Percentiles rank a stretch among this genome's conserved stretches.
These are phyloP conservation scores for Bicyclus anynana DNA, from an alignment of 1,140 invertebrate species.

Conservation along the genomic window DNA sequence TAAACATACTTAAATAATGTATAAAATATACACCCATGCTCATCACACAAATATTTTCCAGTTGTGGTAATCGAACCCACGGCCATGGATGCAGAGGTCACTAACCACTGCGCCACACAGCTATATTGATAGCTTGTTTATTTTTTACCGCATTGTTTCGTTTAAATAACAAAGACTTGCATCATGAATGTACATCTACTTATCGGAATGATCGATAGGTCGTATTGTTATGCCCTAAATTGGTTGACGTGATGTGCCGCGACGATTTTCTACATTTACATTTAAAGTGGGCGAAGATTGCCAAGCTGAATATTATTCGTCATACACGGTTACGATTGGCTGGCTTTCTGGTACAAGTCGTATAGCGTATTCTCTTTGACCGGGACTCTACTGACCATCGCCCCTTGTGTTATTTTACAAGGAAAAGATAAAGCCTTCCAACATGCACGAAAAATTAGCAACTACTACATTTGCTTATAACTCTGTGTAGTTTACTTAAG, in stretches of 20 bases:
- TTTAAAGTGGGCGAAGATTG: slow-evolving; percentile 5
- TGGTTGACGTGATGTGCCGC: slow-evolving; percentile 2
- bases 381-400: neutral
- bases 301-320: neutral
- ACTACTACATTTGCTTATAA: too few relatives aligned
- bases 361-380: neutral
- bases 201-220: neutral
- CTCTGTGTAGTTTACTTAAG: too few relatives aligned
- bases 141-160: neutral
- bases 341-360: neutral
- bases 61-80: too few relatives aligned
- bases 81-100: too few relatives aligned
- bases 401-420: neutral
- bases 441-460: neutral
- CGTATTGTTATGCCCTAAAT: slow-evolving; percentile 3
- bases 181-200: neutral
- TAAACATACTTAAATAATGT: too few relatives aligned
- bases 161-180: slow-evolving; percentile 1
- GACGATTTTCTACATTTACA: slow-evolving; percentile 8
- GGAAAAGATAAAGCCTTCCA: neutral
- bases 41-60: too few relatives aligned
- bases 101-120: too few relatives aligned
- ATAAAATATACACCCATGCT: too few relatives aligned
- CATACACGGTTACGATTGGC: neutral
- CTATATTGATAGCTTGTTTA: neutral